Conservation (phyloP, 2,113 vertebrate genomes). For the Sprattus sprattus region DNA sequence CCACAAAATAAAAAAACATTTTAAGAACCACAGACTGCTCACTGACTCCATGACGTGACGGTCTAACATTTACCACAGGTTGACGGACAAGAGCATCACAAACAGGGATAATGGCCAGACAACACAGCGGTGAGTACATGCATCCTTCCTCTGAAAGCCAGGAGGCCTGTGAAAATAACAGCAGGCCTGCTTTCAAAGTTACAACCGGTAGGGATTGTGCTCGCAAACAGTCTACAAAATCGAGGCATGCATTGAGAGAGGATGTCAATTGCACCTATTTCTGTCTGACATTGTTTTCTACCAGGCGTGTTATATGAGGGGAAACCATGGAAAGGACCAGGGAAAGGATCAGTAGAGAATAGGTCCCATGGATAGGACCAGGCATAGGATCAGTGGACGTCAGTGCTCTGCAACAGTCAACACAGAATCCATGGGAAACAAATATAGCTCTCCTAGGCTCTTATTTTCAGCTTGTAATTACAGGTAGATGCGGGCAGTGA, state of each 20-base stretch:
- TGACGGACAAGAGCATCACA: background rate
- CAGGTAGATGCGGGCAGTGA: background rate
- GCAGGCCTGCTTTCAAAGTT: conserved; percentile 32
- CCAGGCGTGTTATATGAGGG: background rate
- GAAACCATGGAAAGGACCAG: background rate
- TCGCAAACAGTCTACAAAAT: conserved; percentile 38
- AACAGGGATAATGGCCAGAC: background rate
- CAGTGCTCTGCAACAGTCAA: background rate
- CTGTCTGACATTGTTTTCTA: background rate
- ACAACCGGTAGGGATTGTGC: conserved; percentile 51
- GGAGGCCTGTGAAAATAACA: background rate
- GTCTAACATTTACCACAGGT: background rate
- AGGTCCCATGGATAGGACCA: background rate
- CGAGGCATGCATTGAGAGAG: background rate
- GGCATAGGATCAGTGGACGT: background rate
- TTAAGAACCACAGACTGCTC: background rate
- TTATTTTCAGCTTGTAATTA: background rate
- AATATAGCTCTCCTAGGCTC: background rate
- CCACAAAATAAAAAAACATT: background rate
- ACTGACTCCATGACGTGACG: background rate
- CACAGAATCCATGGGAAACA: background rate
- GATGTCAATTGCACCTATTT: background rate
- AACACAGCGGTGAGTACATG: background rate
- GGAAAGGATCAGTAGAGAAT: background rate
- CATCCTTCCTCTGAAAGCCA: conserved; percentile 1